Conservation (phyloP, 1,140 invertebrate genomes). For the Oppia nitens region DNA sequence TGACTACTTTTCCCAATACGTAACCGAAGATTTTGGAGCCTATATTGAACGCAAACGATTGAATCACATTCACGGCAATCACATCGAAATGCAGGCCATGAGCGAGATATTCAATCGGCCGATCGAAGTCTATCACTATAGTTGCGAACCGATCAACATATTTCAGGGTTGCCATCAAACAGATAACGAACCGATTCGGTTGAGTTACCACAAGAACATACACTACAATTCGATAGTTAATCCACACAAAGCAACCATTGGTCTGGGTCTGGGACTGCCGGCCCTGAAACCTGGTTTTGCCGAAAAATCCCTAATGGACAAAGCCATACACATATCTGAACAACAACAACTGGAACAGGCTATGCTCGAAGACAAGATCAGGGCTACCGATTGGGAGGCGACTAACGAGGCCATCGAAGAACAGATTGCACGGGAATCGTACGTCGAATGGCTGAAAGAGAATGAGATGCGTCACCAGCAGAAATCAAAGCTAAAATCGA, state of each 20-base stretch:
- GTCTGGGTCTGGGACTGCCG: slow-evolving; percentile 69
- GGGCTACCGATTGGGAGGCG: slow-evolving; percentile 81
- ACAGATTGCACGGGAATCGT: slow-evolving; percentile 72
- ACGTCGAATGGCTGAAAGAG: slow-evolving; percentile 64
- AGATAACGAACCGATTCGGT: slow-evolving; percentile 61
- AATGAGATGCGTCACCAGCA: slow-evolving; percentile 39
- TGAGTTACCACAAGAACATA: slow-evolving; percentile 73
- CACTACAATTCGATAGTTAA: slow-evolving; percentile 85
- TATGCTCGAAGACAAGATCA: slow-evolving; percentile 81
- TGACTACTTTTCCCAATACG: slow-evolving; percentile 81
- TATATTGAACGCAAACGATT: slow-evolving; percentile 63
- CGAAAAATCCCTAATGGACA: slow-evolving; percentile 53
- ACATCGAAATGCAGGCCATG: slow-evolving; percentile 84
- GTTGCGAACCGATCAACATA: slow-evolving; percentile 63
- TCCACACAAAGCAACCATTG: slow-evolving; percentile 66
- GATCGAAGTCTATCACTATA: slow-evolving; percentile 83
- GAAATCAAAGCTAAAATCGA: slow-evolving; percentile 1
- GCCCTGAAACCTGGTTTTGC: slow-evolving; percentile 58
- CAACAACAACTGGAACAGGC: slow-evolving; percentile 71
- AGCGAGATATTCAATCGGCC: slow-evolving; percentile 80
- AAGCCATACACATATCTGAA: slow-evolving; percentile 64
- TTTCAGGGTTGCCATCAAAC: slow-evolving; percentile 57
- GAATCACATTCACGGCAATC: slow-evolving; percentile 72
- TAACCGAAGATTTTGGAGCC: slow-evolving; percentile 75
- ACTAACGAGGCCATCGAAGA: slow-evolving; percentile 82